These are phyloP conservation scores for Scelioninae gen. 1 DNA, from an alignment of 2,888 invertebrate genomes.

Conservation along the genomic window DNA sequence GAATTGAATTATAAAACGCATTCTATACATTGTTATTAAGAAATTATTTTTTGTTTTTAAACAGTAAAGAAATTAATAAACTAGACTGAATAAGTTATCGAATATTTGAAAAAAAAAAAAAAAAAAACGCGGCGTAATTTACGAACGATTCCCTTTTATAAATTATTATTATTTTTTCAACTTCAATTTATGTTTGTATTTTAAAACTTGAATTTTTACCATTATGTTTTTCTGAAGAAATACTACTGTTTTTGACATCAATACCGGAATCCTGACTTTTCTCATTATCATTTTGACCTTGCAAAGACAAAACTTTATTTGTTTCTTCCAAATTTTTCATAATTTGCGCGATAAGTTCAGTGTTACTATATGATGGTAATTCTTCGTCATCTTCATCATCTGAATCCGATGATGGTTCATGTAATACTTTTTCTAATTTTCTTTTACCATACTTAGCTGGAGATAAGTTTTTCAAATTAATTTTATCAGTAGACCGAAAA, in stretches of 20 bases:
- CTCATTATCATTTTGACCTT: conserved; percentile 21
- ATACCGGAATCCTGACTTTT: conserved; percentile 30
- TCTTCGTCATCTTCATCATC: conserved; percentile 87
- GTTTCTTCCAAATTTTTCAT: conserved; percentile 78
- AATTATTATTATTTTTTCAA: no score
- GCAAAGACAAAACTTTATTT: conserved; percentile 26
- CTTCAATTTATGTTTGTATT: no score
- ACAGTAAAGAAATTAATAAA: no score
- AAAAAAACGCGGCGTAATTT: no score
- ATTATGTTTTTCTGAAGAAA: conserved; percentile 16
- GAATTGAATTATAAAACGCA: no score
- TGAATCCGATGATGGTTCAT: conserved; percentile 83
- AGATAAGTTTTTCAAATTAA: conserved; percentile 86
- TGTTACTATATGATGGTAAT: conserved; percentile 86
- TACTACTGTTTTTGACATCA: conserved; percentile 1
- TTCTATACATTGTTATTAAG: no score
- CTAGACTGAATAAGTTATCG: no score
- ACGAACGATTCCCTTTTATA: no score
- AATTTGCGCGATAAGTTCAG: conserved; percentile 78
- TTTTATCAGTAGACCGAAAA: conserved; percentile 85
- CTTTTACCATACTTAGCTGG: conserved; percentile 79
- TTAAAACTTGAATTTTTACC: conserved; percentile 46
- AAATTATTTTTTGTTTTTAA: no score
- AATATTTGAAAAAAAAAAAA: no score
- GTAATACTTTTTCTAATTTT: conserved; percentile 78